Percentiles rank a stretch among this genome's conserved stretches.
phyloP scores from a whole-genome alignment of 2,797 vertebrate genomes.

The Muraenolepis orangiensis region DNA sequence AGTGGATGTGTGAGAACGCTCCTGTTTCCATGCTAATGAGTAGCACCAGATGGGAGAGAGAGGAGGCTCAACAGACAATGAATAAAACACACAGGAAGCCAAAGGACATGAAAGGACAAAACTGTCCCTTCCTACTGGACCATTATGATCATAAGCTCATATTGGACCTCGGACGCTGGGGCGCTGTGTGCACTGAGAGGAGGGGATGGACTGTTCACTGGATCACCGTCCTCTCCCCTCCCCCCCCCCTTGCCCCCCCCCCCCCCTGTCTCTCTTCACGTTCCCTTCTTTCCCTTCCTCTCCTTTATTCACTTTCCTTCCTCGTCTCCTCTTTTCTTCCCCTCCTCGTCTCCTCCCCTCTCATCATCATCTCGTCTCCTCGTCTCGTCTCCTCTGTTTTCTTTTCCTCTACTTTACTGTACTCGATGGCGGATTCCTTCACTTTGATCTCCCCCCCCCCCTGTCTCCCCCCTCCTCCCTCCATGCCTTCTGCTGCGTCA shows the following conservation, averaged over 20 bases:
- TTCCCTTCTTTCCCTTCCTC: neutral
- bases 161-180: neutral
- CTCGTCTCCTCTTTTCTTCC: neutral
- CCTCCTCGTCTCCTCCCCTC: neutral
- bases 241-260: neutral
- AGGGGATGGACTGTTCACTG: neutral
- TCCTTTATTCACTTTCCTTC: neutral
- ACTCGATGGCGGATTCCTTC: neutral
- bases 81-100: conserved; percentile 66
- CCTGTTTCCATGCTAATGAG: conserved; percentile 77
- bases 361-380: neutral
- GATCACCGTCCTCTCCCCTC: neutral
- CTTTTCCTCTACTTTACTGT: neutral
- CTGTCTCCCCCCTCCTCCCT: neutral
- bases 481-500: conserved; percentile 11
- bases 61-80: conserved; percentile 68
- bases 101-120: conserved; percentile 43
- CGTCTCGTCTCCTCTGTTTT: neutral
- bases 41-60: conserved; percentile 71
- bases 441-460: neutral
- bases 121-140: conserved; percentile 5
- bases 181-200: neutral
- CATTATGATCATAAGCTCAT: neutral
- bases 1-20: conserved; percentile 74
- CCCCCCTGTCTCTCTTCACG: neutral